Evolutionary conservation across 2,113 vertebrate species (phyloP).

Genomic region (Candoia aspera): DNA sequence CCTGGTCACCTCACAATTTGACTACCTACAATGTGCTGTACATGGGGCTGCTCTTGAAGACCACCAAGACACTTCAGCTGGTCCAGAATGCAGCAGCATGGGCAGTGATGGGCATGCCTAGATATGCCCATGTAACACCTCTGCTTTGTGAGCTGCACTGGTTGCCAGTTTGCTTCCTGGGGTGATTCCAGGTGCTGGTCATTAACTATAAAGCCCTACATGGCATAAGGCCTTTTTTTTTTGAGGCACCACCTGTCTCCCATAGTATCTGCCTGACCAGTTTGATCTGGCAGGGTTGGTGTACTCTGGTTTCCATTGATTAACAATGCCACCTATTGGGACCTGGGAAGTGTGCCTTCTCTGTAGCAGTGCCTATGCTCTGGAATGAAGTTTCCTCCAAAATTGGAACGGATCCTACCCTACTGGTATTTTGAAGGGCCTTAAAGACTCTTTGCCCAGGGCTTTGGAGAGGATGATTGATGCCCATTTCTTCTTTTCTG

Average conservation of each 20-base stretch:
- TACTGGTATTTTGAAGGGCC: not conserved
- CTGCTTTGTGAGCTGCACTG: not conserved
- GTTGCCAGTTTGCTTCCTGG: not conserved
- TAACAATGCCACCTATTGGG: too few relatives aligned
- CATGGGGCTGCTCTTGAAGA: too few relatives aligned
- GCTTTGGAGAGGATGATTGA: not conserved
- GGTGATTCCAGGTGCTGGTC: not conserved
- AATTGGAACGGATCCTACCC: not conserved
- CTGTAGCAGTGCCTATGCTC: not conserved
- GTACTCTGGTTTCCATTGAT: too few relatives aligned
- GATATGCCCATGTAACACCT: not conserved
- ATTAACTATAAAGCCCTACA: not conserved
- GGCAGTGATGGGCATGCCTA: not conserved
- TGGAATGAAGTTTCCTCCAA: not conserved
- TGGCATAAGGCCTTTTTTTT: not conserved
- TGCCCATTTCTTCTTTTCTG: not conserved
- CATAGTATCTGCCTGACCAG: not conserved
- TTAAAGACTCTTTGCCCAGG: not conserved
- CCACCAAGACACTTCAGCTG: too few relatives aligned
- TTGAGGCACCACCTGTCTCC: not conserved
- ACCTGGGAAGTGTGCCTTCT: too few relatives aligned
- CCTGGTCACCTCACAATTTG: too few relatives aligned
- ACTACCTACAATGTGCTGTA: too few relatives aligned
- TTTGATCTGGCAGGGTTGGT: not conserved
- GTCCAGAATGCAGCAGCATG: too few relatives aligned